Percentiles rank a stretch among this genome's conserved stretches.
These are phyloP conservation scores for Xiphorhynchus erythropygius DNA, from an alignment of 2,797 vertebrate species.

Conservation along the genomic window DNA sequence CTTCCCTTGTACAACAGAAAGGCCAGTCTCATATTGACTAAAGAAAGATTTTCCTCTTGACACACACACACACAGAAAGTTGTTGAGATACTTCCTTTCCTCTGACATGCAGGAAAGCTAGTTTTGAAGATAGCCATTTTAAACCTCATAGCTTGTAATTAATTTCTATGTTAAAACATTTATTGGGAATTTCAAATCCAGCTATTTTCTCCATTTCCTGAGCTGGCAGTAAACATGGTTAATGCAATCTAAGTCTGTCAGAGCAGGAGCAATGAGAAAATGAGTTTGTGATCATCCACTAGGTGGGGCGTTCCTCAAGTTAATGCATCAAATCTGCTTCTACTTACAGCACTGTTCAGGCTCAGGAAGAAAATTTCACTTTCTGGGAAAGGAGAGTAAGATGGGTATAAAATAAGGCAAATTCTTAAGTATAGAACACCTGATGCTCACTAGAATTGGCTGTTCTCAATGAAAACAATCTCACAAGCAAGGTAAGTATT, in stretches of 20 bases:
- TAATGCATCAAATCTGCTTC: background rate
- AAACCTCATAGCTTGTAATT: background rate
- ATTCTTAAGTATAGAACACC: background rate
- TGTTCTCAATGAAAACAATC: background rate
- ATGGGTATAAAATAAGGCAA: background rate
- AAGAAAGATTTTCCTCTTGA: background rate
- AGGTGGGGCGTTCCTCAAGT: conserved; percentile 41
- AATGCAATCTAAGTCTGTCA: rapidly evolving
- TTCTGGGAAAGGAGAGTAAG: background rate
- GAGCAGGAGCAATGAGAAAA: background rate
- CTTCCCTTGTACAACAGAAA: background rate
- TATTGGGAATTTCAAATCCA: background rate
- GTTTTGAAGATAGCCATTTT: background rate
- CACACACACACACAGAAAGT: background rate
- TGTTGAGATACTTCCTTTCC: background rate
- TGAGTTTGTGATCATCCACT: conserved; percentile 3
- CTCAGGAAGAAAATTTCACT: background rate
- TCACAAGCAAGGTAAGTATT: background rate
- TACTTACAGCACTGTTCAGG: background rate
- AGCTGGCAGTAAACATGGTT: background rate
- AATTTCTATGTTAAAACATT: background rate
- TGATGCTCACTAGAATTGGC: background rate
- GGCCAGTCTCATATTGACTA: background rate
- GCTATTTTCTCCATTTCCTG: background rate
- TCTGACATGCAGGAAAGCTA: background rate